Evolutionary conservation across 2,113 vertebrate genomes (phyloP).

Genomic region (Anguilla japonica): DNA sequence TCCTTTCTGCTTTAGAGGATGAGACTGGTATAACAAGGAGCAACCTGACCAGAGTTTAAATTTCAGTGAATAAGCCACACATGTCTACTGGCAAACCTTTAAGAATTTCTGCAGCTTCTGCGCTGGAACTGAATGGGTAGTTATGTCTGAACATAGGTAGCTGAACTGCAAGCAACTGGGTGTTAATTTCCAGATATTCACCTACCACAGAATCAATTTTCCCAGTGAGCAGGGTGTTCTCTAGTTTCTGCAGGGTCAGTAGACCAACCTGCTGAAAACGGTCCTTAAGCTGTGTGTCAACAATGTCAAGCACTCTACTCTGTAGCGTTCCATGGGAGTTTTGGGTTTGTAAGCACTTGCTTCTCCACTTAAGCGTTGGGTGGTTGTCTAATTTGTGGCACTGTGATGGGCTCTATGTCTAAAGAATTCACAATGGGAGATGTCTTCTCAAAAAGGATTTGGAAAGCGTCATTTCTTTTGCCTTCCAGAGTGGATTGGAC

Average conservation of each 20-base stretch:
- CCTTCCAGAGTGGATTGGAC: neutral
- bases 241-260: neutral
- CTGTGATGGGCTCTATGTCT: too few species aligned
- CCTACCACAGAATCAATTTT: neutral
- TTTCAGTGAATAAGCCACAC: conserved; percentile 1
- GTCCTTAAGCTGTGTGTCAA: neutral
- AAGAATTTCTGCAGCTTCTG: conserved; percentile 13
- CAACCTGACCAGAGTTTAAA: conserved; percentile 2
- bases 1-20: neutral
- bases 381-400: too few species aligned
- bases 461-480: neutral
- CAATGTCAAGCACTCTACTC: neutral
- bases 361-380: too few species aligned
- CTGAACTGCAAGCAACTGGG: neutral
- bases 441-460: neutral
- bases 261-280: neutral
- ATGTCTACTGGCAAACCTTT: conserved; percentile 11
- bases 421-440: neutral
- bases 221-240: neutral
- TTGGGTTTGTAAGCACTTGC: too few species aligned
- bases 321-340: neutral
- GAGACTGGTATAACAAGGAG: conserved; percentile 7
- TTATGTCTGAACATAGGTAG: conserved; percentile 4
- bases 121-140: conserved; percentile 6
- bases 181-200: neutral